These are phyloP conservation scores for Ecliptopera silaceata DNA, from an alignment of 2,888 invertebrate genomes.

Conservation along the genomic window DNA sequence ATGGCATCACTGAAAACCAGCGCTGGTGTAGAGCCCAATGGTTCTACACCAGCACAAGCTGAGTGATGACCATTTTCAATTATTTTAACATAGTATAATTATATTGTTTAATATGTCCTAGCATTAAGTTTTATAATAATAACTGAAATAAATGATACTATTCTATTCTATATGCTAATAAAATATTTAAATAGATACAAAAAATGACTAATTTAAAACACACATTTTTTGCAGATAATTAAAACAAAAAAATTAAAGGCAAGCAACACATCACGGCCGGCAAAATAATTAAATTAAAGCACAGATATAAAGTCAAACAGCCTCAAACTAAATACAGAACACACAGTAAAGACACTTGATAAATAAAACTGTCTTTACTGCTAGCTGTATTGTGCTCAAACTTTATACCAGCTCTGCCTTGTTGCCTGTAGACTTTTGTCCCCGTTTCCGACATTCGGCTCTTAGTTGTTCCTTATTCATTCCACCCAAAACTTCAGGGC, in stretches of 20 bases:
- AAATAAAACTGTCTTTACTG: slow-evolving; percentile 15
- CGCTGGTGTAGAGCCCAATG: too few relatives aligned
- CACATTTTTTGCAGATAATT: slow-evolving; percentile 13
- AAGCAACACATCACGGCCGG: slow-evolving; percentile 67
- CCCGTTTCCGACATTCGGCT: slow-evolving; percentile 86
- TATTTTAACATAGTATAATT: too few relatives aligned
- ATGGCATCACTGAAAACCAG: too few relatives aligned
- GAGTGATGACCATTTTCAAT: too few relatives aligned
- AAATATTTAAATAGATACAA: neutral
- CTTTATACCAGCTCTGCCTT: slow-evolving; percentile 87
- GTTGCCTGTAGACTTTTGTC: slow-evolving; percentile 87
- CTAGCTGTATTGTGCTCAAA: slow-evolving; percentile 31
- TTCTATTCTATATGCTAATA: neutral
- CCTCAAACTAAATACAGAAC: slow-evolving; percentile 31
- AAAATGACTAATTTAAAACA: slow-evolving; percentile 3
- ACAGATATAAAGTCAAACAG: slow-evolving; percentile 69
- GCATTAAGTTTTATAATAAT: too few relatives aligned
- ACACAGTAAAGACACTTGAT: slow-evolving; percentile 12
- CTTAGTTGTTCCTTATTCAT: slow-evolving; percentile 88
- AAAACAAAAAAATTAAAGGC: slow-evolving; percentile 42
- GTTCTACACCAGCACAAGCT: too few relatives aligned
- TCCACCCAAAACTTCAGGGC: slow-evolving; percentile 78
- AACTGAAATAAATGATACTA: neutral
- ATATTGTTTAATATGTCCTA: too few relatives aligned
- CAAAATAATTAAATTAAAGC: slow-evolving; percentile 61